phyloP scores from a whole-genome alignment of 2,797 vertebrate species.

The Syncerus caffer region DNA sequence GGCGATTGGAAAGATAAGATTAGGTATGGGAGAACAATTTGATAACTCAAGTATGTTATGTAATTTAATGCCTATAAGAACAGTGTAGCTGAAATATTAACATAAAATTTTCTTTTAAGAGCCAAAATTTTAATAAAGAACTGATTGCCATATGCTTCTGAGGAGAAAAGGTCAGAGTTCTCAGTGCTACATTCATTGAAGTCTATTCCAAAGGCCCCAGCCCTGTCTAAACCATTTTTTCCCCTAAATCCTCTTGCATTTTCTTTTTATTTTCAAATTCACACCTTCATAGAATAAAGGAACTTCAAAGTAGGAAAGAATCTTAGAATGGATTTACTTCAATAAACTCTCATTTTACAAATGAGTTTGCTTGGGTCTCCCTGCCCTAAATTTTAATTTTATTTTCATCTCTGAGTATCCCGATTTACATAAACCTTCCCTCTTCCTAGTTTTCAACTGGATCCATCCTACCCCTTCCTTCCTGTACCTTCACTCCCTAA shows the following conservation, averaged over 20 bases:
- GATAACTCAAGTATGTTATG: slow-evolving; percentile 7
- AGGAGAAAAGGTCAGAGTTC: neutral
- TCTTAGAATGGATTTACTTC: neutral
- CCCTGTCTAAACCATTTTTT: neutral
- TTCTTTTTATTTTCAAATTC: neutral
- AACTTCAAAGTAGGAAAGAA: neutral
- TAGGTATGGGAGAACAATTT: neutral
- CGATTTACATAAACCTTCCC: neutral
- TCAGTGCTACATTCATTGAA: neutral
- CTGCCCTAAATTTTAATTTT: neutral
- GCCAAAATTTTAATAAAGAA: neutral
- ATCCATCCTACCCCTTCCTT: too few species aligned
- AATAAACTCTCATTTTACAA: neutral
- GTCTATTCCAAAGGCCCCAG: neutral
- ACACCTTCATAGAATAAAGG: neutral
- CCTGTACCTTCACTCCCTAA: neutral
- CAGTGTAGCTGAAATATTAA: neutral
- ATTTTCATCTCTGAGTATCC: neutral
- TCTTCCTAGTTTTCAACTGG: rapidly evolving
- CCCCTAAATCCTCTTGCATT: neutral
- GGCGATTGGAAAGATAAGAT: neutral
- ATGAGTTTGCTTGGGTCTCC: neutral
- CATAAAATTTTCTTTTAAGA: neutral
- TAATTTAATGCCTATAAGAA: slow-evolving; percentile 9
- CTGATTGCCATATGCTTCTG: neutral